A percentile compares a stretch with the other conserved stretches of the same genome.
Conservation (phyloP, 2,888 invertebrate species). For the Aleiodes alternator region DNA sequence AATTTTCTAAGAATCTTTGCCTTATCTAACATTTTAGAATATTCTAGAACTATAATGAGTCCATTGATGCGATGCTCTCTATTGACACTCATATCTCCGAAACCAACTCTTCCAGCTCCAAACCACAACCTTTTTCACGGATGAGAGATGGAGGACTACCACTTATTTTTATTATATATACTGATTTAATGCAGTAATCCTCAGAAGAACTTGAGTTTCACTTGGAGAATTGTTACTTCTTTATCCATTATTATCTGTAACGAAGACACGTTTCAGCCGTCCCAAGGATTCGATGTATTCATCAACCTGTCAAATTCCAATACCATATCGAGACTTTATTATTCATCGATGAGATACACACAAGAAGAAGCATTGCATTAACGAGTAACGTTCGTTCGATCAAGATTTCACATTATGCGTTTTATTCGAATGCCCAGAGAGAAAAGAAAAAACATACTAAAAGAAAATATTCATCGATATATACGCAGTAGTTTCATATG, state of each 20-base stretch:
- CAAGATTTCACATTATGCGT: conserved; percentile 10
- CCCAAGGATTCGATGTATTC: conserved; percentile 13
- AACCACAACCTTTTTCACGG: too few relatives aligned
- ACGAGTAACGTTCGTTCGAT: conserved; percentile 1
- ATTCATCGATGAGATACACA: conserved; percentile 24
- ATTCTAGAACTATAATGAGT: too few relatives aligned
- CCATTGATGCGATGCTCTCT: too few relatives aligned
- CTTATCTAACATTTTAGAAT: too few relatives aligned
- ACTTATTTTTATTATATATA: too few relatives aligned
- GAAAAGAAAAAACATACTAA: neutral
- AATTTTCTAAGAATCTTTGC: too few relatives aligned
- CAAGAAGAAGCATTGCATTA: conserved; percentile 8
- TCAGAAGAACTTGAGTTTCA: too few relatives aligned
- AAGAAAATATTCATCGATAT: neutral
- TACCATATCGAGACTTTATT: conserved; percentile 15
- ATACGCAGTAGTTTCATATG: neutral
- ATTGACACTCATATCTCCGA: too few relatives aligned
- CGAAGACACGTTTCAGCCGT: conserved; percentile 14
- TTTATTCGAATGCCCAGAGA: neutral
- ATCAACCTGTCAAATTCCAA: conserved; percentile 41
- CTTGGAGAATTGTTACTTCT: neutral
- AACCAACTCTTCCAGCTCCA: too few relatives aligned
- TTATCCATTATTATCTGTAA: conserved; percentile 8
- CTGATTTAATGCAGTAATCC: too few relatives aligned
- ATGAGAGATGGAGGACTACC: too few relatives aligned